A percentile compares a stretch with the other conserved stretches of the same genome.
Evolutionary conservation across 2,888 invertebrate species (phyloP).

Genomic region (Nowickia ferox): DNA sequence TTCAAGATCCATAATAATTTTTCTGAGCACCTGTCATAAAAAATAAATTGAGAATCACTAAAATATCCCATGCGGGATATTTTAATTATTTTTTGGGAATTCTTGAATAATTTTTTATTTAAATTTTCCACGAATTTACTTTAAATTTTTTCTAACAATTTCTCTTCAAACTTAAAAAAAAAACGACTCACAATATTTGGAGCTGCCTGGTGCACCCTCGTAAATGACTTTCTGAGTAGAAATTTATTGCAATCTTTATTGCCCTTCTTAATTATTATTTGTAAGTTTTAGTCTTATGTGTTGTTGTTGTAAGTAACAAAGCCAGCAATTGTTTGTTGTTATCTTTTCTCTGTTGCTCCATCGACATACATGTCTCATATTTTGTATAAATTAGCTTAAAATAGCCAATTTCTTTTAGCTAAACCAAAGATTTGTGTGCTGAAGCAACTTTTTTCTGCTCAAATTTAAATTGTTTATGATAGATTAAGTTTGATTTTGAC

Average conservation of each 20-base stretch:
- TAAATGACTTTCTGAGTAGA: conserved; percentile 5
- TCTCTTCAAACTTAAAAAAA: too few relatives aligned
- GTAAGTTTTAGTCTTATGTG: background rate
- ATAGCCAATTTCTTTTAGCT: background rate
- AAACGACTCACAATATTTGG: too few relatives aligned
- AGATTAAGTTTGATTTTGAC: conserved; percentile 47
- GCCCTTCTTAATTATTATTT: background rate
- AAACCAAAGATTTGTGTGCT: background rate
- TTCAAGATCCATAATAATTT: too few relatives aligned
- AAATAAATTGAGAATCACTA: too few relatives aligned
- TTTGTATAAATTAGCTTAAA: conserved; percentile 39
- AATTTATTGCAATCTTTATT: conserved; percentile 12
- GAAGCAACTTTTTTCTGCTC: background rate
- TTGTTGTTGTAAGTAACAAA: conserved; percentile 18
- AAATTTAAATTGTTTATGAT: conserved; percentile 40
- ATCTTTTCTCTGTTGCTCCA: background rate
- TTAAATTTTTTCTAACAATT: too few relatives aligned
- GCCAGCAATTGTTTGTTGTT: background rate
- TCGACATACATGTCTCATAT: background rate
- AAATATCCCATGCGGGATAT: too few relatives aligned
- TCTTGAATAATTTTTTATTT: too few relatives aligned
- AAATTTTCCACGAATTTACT: too few relatives aligned
- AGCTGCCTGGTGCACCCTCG: background rate
- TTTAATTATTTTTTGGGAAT: too few relatives aligned
- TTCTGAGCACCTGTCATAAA: too few relatives aligned